Percentiles rank a stretch among this genome's conserved stretches.
Evolutionary conservation across 2,113 vertebrate species (phyloP).

Genomic region (Cephalopterus ornatus): DNA sequence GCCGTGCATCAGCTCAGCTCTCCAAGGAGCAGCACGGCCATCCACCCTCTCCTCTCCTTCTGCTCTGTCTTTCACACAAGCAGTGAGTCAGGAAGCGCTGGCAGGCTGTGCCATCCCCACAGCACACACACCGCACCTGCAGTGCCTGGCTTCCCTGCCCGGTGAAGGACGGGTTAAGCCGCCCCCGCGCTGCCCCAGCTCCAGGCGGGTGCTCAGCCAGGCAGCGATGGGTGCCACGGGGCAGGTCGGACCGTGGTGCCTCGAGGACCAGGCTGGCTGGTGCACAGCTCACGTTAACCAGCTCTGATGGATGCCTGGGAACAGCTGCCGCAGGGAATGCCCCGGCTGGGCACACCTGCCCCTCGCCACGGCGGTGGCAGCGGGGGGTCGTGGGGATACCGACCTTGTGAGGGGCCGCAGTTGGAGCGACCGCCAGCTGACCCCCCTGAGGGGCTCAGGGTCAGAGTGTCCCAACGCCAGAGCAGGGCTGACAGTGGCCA

Average conservation of each 20-base stretch:
- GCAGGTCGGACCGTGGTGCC: background rate
- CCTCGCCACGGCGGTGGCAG: accelerated
- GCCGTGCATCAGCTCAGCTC: background rate
- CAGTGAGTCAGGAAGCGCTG: background rate
- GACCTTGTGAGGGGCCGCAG: background rate
- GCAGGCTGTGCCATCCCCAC: background rate
- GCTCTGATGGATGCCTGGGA: background rate
- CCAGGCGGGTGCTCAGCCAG: background rate
- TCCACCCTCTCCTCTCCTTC: background rate
- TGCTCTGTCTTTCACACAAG: background rate
- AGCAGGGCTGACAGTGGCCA: background rate
- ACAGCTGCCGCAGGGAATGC: background rate
- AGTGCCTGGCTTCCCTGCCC: accelerated
- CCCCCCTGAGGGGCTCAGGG: background rate
- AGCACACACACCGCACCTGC: accelerated
- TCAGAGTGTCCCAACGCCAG: background rate
- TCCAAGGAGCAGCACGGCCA: background rate
- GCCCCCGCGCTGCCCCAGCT: accelerated
- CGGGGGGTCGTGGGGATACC: accelerated
- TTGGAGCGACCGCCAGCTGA: background rate
- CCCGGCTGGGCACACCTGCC: background rate
- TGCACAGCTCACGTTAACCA: background rate
- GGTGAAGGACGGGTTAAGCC: background rate
- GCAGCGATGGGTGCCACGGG: background rate
- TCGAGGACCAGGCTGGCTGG: accelerated